Evolutionary conservation across 2,113 vertebrate species (phyloP).

Genomic region (Laterallus jamaicensis): DNA sequence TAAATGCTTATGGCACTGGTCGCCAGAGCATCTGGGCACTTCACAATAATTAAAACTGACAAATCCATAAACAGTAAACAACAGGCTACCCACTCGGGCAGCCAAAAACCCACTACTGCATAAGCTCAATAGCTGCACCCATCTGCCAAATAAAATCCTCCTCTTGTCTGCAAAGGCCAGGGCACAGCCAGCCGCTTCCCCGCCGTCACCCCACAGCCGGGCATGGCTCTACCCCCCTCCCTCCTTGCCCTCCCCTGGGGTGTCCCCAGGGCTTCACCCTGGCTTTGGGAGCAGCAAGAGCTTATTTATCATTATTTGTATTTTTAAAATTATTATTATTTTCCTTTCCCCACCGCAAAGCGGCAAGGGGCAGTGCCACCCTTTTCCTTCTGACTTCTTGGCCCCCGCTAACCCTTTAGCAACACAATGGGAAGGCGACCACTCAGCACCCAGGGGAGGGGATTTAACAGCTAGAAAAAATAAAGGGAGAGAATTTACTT

Average conservation of each 20-base stretch:
- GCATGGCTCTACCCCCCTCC: background rate
- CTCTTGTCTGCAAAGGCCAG: slow-evolving; percentile 1
- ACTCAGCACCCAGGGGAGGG: slow-evolving; percentile 76
- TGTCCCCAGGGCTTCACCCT: background rate
- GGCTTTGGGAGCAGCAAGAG: background rate
- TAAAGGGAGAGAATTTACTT: slow-evolving; percentile 79
- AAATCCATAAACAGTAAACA: slow-evolving; percentile 74
- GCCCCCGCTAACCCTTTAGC: slow-evolving; percentile 67
- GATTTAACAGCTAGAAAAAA: slow-evolving; percentile 79
- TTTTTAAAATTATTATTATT: background rate
- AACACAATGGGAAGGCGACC: slow-evolving; percentile 70
- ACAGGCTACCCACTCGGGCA: slow-evolving; percentile 69
- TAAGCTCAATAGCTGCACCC: slow-evolving; percentile 67
- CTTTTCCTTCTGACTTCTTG: slow-evolving; percentile 62
- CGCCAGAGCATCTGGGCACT: slow-evolving; percentile 71
- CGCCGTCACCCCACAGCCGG: background rate
- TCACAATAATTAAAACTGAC: slow-evolving; percentile 75
- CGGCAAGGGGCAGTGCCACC: slow-evolving; percentile 37
- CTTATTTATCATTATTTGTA: background rate
- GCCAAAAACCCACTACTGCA: slow-evolving; percentile 69
- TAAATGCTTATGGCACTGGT: slow-evolving; percentile 60
- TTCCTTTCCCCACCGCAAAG: background rate
- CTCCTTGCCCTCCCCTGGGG: background rate
- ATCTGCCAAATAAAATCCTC: slow-evolving; percentile 69
- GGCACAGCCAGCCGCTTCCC: background rate